Evolutionary conservation across 2,888 invertebrate genomes (phyloP), one percentile per base, ranked within the genome.

Genomic region (Nomada hirtipes): DNA sequence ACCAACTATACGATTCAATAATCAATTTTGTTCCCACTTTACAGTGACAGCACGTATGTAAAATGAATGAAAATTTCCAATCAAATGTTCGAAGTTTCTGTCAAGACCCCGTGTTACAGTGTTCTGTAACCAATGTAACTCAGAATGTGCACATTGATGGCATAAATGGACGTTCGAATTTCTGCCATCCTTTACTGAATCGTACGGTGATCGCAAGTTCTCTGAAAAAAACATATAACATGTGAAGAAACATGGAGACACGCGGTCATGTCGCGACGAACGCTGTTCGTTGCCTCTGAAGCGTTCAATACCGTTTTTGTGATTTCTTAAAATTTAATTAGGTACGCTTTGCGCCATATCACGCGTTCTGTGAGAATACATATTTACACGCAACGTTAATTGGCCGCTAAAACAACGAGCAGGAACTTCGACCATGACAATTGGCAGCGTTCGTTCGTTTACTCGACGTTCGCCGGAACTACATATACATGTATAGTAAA

Each of bases 381-480:
- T 89, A 90, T 87, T 83, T 87, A 88, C 86, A 90, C 57, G 50
- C 65, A 86, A 82, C 57, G 68, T 47, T 74, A 90, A 15, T 55
- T 90, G 80, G 94, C 94, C 76, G 94, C 94, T 93, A 92, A 94
- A 94, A 60, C 61, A 65, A 64, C 53, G 59, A 13, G 29, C 63
- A 69, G 65, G 59, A 59, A 76, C 57, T 64, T 64, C 50, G 50
- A 59, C 29, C 52, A 13, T 23, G 15, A 42, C 52, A 20, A 26
- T 36, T 18, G 57, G 9, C 20, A 36, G 36, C 29, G 7, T 70
- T 55, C 50, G 65, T 73, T 70, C 63, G 65, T 73, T 47, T 70
- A 47, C 63, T 20, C 13, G 44, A 20, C 36, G 18, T 64, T 76
- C 23, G 29, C 11, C n/a, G 13, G 26, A 44, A 53, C 15, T 53